Evolutionary conservation across 2,797 vertebrate genomes (phyloP), one percentile per base, ranked within the genome.

Genomic region (Tokudaia tokunoshimensis): DNA sequence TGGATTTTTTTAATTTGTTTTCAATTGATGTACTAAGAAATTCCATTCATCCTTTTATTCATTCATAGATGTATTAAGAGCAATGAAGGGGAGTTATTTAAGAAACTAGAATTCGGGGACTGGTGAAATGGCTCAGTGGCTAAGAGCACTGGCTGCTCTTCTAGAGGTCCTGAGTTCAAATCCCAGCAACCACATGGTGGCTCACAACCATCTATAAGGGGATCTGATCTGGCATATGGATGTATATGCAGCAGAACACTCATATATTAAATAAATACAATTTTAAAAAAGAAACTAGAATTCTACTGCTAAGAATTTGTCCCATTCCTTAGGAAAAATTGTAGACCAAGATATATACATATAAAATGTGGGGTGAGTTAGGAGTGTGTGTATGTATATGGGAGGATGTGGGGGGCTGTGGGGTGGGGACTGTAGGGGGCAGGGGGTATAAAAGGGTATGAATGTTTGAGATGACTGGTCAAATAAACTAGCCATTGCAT

Each of bases 401-500:
- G 20, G 37, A n/a, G 72, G 19, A 74, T 22, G 20, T 11, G 22
- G n/a, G 41, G 3, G 79, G 20, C 22, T 37, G 52, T 57, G n/a
- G 34, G 8, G 29, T 10, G 11, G 11, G 37, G 20, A 14, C 31
- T 14, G n/a, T 37, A 41, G 41, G 37, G 9, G 24, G 67, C 3
- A 3, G 7, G 34, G 67, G 7, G n/a, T 84, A n/a, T 85, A 57
- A 31, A 57, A 86, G 1, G 31, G 59, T 59, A 79, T n/a, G 20
- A 65, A 61, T 37, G 19, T 89, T 44, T 81, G 44, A 59, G 26
- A 76, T 87, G 29, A 85, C 22, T 75, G 19, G 7, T 63, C 57
- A 89, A 52, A 81, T 86, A 82, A 94, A 88, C 72, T 55, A 92
- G 34, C 50, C 63, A 41, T 75, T 89, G 78, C 34, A 84, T 31